Evolutionary conservation across 1,140 invertebrate genomes (phyloP).

Genomic region (Coptotermes formosanus): DNA sequence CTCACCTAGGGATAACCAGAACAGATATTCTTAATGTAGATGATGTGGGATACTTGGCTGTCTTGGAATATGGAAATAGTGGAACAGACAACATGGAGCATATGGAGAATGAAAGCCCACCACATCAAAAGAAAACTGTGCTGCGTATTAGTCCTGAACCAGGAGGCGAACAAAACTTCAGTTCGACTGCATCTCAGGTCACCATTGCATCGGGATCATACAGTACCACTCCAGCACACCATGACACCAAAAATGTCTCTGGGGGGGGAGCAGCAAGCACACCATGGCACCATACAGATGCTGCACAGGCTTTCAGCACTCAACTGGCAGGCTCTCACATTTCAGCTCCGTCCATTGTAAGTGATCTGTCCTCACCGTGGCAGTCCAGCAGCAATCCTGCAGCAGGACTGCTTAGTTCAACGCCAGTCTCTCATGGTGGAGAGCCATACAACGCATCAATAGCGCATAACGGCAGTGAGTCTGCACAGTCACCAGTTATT

Average conservation of each 20-base stretch:
- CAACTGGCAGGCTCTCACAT: neutral
- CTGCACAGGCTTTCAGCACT: neutral
- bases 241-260: too few species aligned
- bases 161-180: neutral
- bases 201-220: constrained; percentile 1
- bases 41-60: neutral
- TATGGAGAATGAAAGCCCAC: neutral
- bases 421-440: constrained; percentile 1
- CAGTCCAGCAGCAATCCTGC: neutral
- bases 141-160: constrained; percentile 20
- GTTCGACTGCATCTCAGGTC: neutral
- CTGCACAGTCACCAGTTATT: constrained; percentile 33
- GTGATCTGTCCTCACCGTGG: neutral
- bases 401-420: neutral
- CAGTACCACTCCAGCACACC: neutral
- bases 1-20: neutral
- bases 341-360: neutral
- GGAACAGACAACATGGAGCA: neutral
- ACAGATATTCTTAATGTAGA: neutral
- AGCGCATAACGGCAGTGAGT: neutral
- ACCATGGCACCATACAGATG: neutral
- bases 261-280: neutral
- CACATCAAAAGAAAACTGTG: constrained; percentile 23
- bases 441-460: neutral
- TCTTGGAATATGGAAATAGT: neutral